Evolutionary conservation across 2,113 vertebrate genomes (phyloP).

Genomic region (Etia nguti): DNA sequence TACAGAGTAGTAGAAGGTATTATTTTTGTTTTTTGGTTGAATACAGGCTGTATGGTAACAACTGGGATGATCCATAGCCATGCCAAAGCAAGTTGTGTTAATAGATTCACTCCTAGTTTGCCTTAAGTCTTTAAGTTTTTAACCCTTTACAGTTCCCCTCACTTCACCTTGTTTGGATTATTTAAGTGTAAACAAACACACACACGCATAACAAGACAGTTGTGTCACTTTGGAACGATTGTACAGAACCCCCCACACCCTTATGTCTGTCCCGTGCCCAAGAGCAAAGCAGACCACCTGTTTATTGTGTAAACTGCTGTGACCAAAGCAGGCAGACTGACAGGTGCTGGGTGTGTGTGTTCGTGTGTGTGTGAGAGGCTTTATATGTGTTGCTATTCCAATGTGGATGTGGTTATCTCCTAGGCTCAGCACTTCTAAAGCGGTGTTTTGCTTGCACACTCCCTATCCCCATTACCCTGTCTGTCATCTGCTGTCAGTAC

Average conservation of each 20-base stretch:
- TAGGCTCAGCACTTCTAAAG: slow-evolving; percentile 57
- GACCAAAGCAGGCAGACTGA: slow-evolving; percentile 12
- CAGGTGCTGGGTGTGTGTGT: slow-evolving; percentile 37
- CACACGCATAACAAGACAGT: neutral
- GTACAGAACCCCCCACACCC: neutral
- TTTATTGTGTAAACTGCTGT: slow-evolving; percentile 54
- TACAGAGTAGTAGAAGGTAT: neutral
- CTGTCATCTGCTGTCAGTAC: neutral
- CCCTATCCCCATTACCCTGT: neutral
- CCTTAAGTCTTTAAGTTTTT: neutral
- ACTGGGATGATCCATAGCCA: neutral
- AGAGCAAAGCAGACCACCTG: slow-evolving; percentile 44
- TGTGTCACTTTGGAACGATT: neutral
- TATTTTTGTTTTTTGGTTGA: neutral
- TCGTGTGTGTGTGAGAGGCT: neutral
- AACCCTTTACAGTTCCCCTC: neutral
- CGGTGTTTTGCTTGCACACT: neutral
- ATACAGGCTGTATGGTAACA: neutral
- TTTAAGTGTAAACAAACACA: neutral
- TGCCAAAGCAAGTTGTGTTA: neutral
- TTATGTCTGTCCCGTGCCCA: neutral
- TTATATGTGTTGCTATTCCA: neutral
- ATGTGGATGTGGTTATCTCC: slow-evolving; percentile 52
- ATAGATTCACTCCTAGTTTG: neutral
- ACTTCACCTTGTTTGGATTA: neutral